A percentile compares a stretch with the other conserved stretches of the same genome.
phyloP scores from a whole-genome alignment of 1,140 invertebrate species.

The honey bee (Apis mellifera) region DNA sequence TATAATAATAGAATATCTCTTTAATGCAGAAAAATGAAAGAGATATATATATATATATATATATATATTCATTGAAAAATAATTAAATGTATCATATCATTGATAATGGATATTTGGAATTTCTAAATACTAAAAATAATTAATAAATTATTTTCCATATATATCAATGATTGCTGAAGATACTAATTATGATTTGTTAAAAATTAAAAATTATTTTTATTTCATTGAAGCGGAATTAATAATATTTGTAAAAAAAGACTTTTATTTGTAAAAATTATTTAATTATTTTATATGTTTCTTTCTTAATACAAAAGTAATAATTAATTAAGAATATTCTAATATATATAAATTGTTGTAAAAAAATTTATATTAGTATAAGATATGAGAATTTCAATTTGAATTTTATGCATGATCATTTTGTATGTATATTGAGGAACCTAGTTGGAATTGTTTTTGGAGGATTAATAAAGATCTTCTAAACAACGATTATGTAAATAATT shows the following conservation, averaged over 20 bases:
- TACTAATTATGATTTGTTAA: background rate
- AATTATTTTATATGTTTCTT: background rate
- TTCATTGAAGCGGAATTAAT: background rate
- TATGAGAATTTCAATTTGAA: background rate
- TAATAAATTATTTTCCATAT: too few species aligned
- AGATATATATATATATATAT: too few species aligned
- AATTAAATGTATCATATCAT: background rate
- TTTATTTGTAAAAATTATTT: background rate
- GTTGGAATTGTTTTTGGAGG: slow-evolving; percentile 15
- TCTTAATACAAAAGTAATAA: background rate
- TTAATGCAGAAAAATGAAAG: too few species aligned
- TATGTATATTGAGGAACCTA: slow-evolving; percentile 34
- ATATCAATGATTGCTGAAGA: background rate
- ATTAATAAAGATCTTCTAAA: slow-evolving; percentile 55
- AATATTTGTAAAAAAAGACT: background rate
- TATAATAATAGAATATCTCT: too few species aligned
- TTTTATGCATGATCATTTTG: slow-evolving; percentile 36
- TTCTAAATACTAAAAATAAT: too few species aligned
- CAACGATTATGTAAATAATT: slow-evolving; percentile 68
- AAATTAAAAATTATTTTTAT: background rate
- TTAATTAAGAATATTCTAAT: background rate
- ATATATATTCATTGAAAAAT: too few species aligned
- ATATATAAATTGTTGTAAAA: too few species aligned
- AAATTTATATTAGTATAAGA: background rate
- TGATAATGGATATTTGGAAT: background rate